Evolutionary conservation across 2,888 invertebrate genomes (phyloP), one percentile per base, ranked within the genome.

Genomic region (Diaphora mendica): DNA sequence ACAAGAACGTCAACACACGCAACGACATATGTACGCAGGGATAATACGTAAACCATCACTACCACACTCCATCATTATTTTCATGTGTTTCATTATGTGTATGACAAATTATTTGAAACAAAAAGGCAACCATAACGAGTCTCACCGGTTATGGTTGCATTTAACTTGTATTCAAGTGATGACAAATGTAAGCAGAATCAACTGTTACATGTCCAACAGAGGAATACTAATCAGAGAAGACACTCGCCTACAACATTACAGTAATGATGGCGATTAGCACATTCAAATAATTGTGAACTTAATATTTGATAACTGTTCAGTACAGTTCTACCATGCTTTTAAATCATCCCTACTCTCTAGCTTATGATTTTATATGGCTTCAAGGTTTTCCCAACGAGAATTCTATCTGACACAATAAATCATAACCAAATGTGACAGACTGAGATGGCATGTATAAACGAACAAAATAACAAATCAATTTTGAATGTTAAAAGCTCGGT

Each of bases 1-100:
- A 68, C 66, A 35, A n/a, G n/a, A 64, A 69, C 72, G 67, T 71
- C 74, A 73, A 67, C 71, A 62, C 64, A 67, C 64, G 20, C 0
- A 20, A 74, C 39, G 1, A 15, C 3, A 44, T 44, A 55, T 23
- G 23, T n/a, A 55, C 20, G 23, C 9, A 9, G 51, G 51, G 23
- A 55, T 55, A n/a, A 2, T n/a, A 55, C n/a, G 23, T 51, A 23
- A 20, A 51, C 23, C 51, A 7, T 51, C 23, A 51, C 51, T 55
- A 55, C 9, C 23, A n/a, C 23, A n/a, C 51, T 55, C 9, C 11
- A 55, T 55, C 51, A 55, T 23, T 55, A 55, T 3, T 7, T 55
- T 23, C 11, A 55, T n/a, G n/a, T n/a, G n/a, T 23, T 51, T 51
- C 5, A 51, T 51, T 51, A 51, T 51, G 51, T 51, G 2, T 55